Evolutionary conservation across 2,797 vertebrate species (phyloP), one percentile per base, ranked within the genome.

Genomic region (Enteromius argenteus): DNA sequence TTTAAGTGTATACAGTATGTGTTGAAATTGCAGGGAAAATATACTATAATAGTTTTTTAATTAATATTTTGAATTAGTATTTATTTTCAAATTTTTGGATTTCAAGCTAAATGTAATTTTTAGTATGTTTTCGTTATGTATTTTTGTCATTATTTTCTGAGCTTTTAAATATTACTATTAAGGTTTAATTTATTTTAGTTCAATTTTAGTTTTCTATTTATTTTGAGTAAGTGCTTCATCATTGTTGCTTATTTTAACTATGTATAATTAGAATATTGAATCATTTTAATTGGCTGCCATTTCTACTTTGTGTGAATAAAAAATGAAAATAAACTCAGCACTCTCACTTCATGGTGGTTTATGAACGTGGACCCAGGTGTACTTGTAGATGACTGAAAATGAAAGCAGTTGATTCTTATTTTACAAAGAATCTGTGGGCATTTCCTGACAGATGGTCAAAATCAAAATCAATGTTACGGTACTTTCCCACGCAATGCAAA

Each of bases 311-410:
- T 10, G n/a, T 58, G 7, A 58, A 58, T 62, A 15, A 62, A 49
- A 62, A 30, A 30, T 30, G 1, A 15, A 30, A 62, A 62, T 11
- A 30, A 9, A 42, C n/a, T 60, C 21, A 23, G 10, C n/a, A 10
- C 39, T 42, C 21, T 37, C 44, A 67, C 11, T 79, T 51, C 30
- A 49, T 15, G 19, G 1, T 35, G 30, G 46, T 69, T 80, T 42
- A 35, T 53, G 21, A 35, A 44, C 23, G 5, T 10, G 14, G 44
- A 58, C 77, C 74, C 58, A 81, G 62, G 19, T 58, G 80, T 81
- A 83, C 73, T 86, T 23, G 74, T 53, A 83, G 67, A 73, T 83
- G 73, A 87, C 10, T 68, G 13, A 56, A 83, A 87, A 83, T 84
- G 79, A 88, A 88, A 90, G 46, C 30, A 66, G n/a, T 30, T 14